Base-by-base conservation (phyloP, 1,140 invertebrate species). In the Drosophila murphyi region DNA sequence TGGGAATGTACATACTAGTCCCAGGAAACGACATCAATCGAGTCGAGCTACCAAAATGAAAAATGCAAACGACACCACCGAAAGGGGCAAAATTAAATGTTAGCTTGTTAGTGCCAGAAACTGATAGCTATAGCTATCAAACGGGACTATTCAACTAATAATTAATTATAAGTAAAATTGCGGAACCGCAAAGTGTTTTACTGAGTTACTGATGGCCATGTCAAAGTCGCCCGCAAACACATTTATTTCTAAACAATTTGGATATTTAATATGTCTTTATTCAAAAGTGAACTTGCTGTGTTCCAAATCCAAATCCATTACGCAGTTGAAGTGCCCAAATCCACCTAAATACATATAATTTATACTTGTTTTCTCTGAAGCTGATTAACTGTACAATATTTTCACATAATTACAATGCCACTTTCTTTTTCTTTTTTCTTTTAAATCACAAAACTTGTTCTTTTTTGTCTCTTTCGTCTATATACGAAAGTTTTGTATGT, bases 61-160 rank as follows among this genome's bases (percentile, higher is more conserved):
- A 76, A 77, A 62, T 70, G 55, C 57, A 48, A 48, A 47, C 48
- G 57, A 48, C 57, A 47, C 32, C 3, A 47, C 32, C 3, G 43
- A 48, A 47, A 48, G 31, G 43, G 35, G 37, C 12, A 41, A 29
- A 37, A 56, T 48, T 28, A 60, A 60, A 48, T 47, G 43, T 35
- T n/a, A 47, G 43, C 34, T 45, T 59, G 56, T 59, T 47, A 43
- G 35, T 8, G 54, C 35, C 52, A 55, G 5, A 20, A 55, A 32
- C 4, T 41, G 4, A 39, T 29, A 28, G 54, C 4, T 5, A 41
- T 51, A 51, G 50, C 10, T 51, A 34, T n/a, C 3, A 51, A 51
- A 1, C 31, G 10, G 1, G 5, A 34, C 50, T 50, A 4, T 31
- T 4, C 2, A 31, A n/a, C 7, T n/a, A 45, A 45, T 31, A 50